These are phyloP conservation scores for Dyspetes luteomarginatus DNA, from an alignment of 2,888 invertebrate genomes.

Conservation along the genomic window DNA sequence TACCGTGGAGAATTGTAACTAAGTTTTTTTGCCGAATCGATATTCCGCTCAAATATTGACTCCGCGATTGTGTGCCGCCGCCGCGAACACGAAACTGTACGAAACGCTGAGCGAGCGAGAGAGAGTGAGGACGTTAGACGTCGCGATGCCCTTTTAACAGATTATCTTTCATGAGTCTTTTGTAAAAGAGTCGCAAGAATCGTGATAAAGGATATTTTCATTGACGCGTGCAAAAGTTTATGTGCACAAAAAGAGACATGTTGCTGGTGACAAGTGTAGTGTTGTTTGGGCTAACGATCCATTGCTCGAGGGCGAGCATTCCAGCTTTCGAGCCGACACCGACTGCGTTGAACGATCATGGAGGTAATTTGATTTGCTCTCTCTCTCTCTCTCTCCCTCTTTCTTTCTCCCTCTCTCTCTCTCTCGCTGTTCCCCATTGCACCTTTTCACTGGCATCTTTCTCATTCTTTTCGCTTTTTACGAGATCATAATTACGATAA, in stretches of 20 bases:
- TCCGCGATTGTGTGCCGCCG: constrained; percentile 70
- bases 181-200: constrained; percentile 47
- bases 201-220: constrained; percentile 45
- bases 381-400: too few relatives aligned
- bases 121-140: constrained; percentile 48
- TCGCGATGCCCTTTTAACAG: constrained; percentile 68
- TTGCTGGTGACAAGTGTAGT: constrained; percentile 76
- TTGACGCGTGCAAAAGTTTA: constrained; percentile 28
- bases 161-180: constrained; percentile 47
- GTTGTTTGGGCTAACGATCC: constrained; percentile 78
- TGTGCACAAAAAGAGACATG: constrained; percentile 70
- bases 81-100: constrained; percentile 59
- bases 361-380: constrained; percentile 78
- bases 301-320: constrained; percentile 77
- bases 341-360: constrained; percentile 81
- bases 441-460: neutral
- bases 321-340: constrained; percentile 76
- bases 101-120: constrained; percentile 61
- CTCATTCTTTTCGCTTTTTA: neutral
- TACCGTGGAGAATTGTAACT: constrained; percentile 69
- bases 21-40: constrained; percentile 80
- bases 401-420: too few relatives aligned
- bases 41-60: constrained; percentile 83
- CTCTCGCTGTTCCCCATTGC: constrained; percentile 51
- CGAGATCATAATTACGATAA: neutral